A percentile compares a stretch with the other conserved stretches of the same genome.
Conservation (phyloP, 2,797 vertebrate species). For the Sebastes minor region DNA sequence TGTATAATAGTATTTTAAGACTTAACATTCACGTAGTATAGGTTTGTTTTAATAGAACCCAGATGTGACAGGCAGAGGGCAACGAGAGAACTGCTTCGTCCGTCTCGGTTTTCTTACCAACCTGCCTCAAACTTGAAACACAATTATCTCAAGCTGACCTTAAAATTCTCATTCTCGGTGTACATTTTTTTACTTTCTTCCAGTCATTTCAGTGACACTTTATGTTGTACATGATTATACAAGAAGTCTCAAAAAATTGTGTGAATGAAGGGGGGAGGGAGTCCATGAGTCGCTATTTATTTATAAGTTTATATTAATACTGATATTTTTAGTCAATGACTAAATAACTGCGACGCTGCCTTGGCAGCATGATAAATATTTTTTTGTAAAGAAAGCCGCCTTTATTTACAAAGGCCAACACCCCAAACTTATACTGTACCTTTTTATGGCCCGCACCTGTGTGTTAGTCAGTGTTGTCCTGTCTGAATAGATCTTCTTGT, state of each 20-base stretch:
- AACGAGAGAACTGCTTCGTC: no score
- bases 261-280: slow-evolving; percentile 66
- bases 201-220: slow-evolving; percentile 61
- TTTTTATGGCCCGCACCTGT: slow-evolving; percentile 69
- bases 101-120: slow-evolving; percentile 32
- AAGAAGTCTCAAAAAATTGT: slow-evolving; percentile 63
- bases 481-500: slow-evolving; percentile 75
- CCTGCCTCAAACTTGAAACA: slow-evolving; percentile 84
- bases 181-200: slow-evolving; percentile 29
- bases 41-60: slow-evolving; percentile 39
- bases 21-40: slow-evolving; percentile 29
- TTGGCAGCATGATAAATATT: slow-evolving; percentile 94
- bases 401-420: slow-evolving; percentile 96
- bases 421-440: slow-evolving; percentile 71
- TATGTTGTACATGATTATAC: slow-evolving; percentile 77
- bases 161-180: slow-evolving; percentile 44
- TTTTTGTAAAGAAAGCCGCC: slow-evolving; percentile 93
- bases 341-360: slow-evolving; percentile 96
- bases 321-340: slow-evolving; percentile 99
- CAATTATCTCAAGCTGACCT: slow-evolving; percentile 66
- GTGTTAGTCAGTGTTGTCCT: slow-evolving; percentile 76
- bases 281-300: slow-evolving; percentile 93
- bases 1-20: slow-evolving; percentile 28
- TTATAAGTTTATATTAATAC: slow-evolving; percentile 91
- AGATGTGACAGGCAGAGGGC: slow-evolving; percentile 51